Evolutionary conservation across 2,113 vertebrate species (phyloP).

Genomic region (Ctenodactylus gundi): DNA sequence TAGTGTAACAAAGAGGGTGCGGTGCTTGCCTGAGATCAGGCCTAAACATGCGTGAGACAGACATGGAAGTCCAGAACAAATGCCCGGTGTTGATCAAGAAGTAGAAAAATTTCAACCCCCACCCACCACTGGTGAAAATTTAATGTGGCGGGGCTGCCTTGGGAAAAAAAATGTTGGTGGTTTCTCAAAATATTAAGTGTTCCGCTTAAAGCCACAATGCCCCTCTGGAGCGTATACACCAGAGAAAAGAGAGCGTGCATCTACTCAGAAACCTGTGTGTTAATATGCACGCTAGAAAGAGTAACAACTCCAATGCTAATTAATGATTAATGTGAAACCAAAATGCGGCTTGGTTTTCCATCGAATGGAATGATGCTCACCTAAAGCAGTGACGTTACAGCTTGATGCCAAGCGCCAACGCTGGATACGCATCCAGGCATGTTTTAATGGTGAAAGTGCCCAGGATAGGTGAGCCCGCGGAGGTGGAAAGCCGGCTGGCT

Average conservation of each 20-base stretch:
- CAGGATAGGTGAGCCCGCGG: accelerated
- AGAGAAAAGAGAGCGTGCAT: accelerated
- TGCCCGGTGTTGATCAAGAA: accelerated
- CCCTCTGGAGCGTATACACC: too few relatives aligned
- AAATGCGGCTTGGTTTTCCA: too few relatives aligned
- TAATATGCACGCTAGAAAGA: background rate
- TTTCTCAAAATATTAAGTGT: background rate
- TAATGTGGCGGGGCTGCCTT: too few relatives aligned
- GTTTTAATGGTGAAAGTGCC: too few relatives aligned
- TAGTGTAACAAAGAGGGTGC: too few relatives aligned
- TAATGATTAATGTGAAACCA: background rate
- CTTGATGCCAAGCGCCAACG: too few relatives aligned
- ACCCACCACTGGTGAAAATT: accelerated
- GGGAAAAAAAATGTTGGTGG: background rate
- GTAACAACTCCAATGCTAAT: too few relatives aligned
- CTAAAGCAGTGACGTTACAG: too few relatives aligned
- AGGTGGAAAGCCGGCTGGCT: background rate
- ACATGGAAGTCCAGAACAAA: accelerated
- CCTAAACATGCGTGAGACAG: accelerated
- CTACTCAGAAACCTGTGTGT: background rate
- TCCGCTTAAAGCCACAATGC: background rate
- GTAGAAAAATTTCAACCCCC: accelerated
- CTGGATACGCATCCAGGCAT: too few relatives aligned
- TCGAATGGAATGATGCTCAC: too few relatives aligned
- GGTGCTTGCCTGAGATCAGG: background rate